A percentile compares a stretch with the other conserved stretches of the same genome.
phyloP scores from a whole-genome alignment of 1,140 invertebrate species.

The Aradophagus sp. region DNA sequence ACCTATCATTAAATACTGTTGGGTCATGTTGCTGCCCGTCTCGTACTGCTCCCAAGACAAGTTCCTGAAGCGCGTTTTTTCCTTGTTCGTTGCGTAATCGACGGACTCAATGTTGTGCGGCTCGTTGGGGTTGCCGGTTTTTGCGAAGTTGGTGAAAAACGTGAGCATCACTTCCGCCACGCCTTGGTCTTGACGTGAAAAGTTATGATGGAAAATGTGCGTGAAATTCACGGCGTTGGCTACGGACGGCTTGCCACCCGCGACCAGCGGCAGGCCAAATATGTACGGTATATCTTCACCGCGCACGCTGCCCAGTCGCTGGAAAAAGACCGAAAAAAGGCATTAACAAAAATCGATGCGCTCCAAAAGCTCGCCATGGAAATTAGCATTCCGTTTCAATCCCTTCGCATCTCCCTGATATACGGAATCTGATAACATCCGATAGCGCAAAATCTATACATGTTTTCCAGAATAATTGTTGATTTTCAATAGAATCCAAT shows the following conservation, averaged over 20 bases:
- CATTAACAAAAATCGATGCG: no score
- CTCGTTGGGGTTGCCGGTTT: constrained; percentile 83
- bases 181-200: constrained; percentile 82
- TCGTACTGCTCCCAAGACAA: constrained; percentile 84
- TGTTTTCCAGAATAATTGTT: no score
- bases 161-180: constrained; percentile 85
- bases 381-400: no score
- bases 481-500: no score
- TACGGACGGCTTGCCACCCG: constrained; percentile 74
- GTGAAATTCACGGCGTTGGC: constrained; percentile 37
- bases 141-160: constrained; percentile 84
- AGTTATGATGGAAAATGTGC: constrained; percentile 79
- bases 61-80: constrained; percentile 78
- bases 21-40: constrained; percentile 76
- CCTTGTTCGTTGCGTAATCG: constrained; percentile 77
- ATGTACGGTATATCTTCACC: constrained; percentile 91
- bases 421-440: no score
- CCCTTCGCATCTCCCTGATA: no score
- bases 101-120: constrained; percentile 75
- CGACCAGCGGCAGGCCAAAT: constrained; percentile 88
- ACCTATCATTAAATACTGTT: constrained; percentile 86
- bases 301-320: constrained; percentile 86
- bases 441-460: no score
- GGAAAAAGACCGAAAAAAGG: constrained; percentile 63
- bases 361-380: no score